Conservation (phyloP, 2,113 vertebrate species). For the Hystrix cristata region DNA sequence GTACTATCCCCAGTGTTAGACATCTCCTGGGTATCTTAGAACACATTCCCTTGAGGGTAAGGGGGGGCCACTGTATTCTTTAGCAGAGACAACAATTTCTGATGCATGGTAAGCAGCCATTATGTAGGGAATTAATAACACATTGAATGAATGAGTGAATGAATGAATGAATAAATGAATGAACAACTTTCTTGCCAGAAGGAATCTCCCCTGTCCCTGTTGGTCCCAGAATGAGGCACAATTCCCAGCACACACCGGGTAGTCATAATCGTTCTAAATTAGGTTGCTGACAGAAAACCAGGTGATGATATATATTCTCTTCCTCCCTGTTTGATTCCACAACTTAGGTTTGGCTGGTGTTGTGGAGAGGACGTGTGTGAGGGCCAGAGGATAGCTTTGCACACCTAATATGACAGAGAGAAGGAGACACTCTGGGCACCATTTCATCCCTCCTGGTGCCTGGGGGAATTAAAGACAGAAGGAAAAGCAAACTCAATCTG, state of each 20-base stretch:
- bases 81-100: background rate
- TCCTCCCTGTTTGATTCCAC: background rate
- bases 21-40: background rate
- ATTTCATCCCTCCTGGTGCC: background rate
- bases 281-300: constrained; percentile 9
- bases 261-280: background rate
- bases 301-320: background rate
- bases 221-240: background rate
- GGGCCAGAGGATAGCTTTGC: background rate
- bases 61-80: background rate
- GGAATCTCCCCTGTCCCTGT: background rate
- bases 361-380: background rate
- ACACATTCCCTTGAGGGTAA: background rate
- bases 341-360: background rate
- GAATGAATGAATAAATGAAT: background rate
- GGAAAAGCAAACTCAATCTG: background rate
- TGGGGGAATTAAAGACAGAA: background rate
- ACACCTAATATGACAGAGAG: background rate
- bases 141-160: background rate
- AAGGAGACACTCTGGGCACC: background rate
- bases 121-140: background rate
- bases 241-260: background rate
- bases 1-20: background rate
- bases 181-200: background rate
- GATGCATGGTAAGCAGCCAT: background rate